Evolutionary conservation across 2,113 vertebrate species (phyloP).

Genomic region (Eira barbara): DNA sequence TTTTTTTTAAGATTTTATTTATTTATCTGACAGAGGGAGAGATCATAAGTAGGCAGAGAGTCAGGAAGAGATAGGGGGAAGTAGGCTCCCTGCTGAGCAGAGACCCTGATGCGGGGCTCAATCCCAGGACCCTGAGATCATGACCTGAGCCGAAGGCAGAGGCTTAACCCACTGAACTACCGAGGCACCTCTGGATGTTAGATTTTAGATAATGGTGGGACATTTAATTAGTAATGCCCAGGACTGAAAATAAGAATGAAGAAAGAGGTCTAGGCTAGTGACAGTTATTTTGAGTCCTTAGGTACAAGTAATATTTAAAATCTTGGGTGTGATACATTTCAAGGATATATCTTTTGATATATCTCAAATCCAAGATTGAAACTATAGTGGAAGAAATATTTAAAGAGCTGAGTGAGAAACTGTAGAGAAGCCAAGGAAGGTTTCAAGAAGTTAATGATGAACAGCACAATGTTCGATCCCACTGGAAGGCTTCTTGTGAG

Average conservation of each 20-base stretch:
- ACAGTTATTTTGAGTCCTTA: constrained; percentile 6
- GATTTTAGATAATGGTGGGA: not conserved
- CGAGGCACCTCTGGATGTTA: not conserved
- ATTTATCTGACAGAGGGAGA: no score
- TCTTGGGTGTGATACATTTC: not conserved
- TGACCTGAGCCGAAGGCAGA: no score
- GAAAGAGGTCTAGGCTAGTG: not conserved
- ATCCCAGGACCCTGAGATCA: no score
- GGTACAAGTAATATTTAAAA: not conserved
- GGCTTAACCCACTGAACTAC: no score
- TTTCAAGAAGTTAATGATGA: constrained; percentile 28
- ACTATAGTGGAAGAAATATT: constrained; percentile 12
- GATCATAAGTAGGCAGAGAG: no score
- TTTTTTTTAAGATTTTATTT: no score
- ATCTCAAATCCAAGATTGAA: not conserved
- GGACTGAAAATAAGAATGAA: not conserved
- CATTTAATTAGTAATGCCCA: not conserved
- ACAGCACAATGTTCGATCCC: not conserved
- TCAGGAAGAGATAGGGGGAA: no score
- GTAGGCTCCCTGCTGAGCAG: no score
- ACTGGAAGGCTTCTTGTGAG: not conserved
- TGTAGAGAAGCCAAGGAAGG: not conserved
- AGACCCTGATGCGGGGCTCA: no score
- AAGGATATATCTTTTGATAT: not conserved
- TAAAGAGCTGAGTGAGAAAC: not conserved